phyloP scores from a whole-genome alignment of 2,888 invertebrate genomes.

The Drosophila phalerata region DNA sequence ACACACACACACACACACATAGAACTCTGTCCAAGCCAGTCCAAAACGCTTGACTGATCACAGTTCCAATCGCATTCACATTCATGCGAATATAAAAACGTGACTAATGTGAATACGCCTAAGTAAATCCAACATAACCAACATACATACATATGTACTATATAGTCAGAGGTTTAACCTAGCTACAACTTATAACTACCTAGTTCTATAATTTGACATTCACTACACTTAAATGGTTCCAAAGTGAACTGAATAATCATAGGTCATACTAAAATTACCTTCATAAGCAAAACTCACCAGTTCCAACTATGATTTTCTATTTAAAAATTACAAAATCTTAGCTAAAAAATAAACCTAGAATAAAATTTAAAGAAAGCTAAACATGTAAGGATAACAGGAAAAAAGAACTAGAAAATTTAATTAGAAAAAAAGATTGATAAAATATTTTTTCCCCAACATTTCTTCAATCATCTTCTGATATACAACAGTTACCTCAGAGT shows the following conservation, averaged over 20 bases:
- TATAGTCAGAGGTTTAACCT: not conserved
- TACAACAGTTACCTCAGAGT: too few species aligned
- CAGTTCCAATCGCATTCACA: conserved; percentile 25
- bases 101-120: conserved; percentile 10
- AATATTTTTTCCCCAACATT: too few species aligned
- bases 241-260: not conserved
- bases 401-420: too few species aligned
- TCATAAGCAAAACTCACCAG: too few species aligned
- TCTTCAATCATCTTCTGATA: too few species aligned
- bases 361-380: too few species aligned
- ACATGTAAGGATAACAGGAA: too few species aligned
- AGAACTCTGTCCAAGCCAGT: not conserved
- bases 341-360: too few species aligned
- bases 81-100: conserved; percentile 20
- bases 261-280: not conserved
- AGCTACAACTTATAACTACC: not conserved
- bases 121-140: not conserved
- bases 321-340: too few species aligned
- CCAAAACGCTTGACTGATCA: conserved; percentile 25
- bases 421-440: too few species aligned
- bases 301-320: too few species aligned
- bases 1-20: conserved; percentile 3
- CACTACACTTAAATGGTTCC: not conserved
- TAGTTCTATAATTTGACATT: not conserved
- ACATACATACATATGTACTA: not conserved